Evolutionary conservation across 2,113 vertebrate genomes (phyloP).

Genomic region (rabbit (Oryctolagus cuniculus)): DNA sequence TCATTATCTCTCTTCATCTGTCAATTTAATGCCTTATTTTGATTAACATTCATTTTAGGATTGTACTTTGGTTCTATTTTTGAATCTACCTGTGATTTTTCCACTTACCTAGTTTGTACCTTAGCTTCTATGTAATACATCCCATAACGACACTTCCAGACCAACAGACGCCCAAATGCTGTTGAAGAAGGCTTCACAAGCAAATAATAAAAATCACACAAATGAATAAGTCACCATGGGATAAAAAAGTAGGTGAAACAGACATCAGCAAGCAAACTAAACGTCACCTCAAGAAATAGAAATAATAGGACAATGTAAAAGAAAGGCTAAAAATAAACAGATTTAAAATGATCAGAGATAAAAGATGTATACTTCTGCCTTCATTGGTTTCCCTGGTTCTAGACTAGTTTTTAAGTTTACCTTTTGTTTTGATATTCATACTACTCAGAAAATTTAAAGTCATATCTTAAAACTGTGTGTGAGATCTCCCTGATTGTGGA

Average conservation of each 20-base stretch:
- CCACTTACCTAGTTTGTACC: neutral
- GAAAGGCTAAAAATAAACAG: neutral
- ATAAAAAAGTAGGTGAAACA: neutral
- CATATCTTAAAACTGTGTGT: neutral
- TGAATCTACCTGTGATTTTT: constrained; percentile 15
- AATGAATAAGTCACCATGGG: neutral
- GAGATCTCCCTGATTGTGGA: too few species aligned
- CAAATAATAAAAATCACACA: neutral
- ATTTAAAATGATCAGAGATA: neutral
- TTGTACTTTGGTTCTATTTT: constrained; percentile 1
- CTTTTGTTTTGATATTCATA: neutral
- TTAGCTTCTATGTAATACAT: neutral
- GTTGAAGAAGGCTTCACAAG: neutral
- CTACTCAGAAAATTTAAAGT: neutral
- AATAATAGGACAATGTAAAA: neutral
- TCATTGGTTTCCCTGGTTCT: neutral
- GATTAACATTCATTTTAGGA: neutral
- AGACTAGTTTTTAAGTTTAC: neutral
- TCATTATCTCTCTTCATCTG: constrained; percentile 8
- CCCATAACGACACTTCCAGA: neutral
- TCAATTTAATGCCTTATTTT: constrained; percentile 3
- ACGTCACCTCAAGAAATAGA: neutral
- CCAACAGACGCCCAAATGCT: neutral
- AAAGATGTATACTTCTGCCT: neutral
- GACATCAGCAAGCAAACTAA: constrained; percentile 21